phyloP scores from a whole-genome alignment of 1,140 invertebrate species.

The Atta cephalotes region DNA sequence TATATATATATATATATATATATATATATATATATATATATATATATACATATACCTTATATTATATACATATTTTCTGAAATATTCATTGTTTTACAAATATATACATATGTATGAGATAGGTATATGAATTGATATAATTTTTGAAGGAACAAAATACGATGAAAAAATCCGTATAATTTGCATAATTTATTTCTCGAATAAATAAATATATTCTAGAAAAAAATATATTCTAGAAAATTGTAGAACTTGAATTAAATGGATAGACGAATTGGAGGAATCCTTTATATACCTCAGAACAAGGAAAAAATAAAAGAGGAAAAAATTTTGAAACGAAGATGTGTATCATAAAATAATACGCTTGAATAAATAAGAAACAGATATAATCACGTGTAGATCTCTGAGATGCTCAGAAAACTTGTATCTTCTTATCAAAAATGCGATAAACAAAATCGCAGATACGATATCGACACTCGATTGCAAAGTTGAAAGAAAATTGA shows the following conservation, averaged over 20 bases:
- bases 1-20: no score
- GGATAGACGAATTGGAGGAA: neutral
- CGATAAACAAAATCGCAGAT: constrained; percentile 30
- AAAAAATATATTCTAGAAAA: neutral
- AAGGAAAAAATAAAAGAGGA: neutral
- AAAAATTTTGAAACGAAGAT: neutral
- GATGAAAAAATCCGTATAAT: neutral
- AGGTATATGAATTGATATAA: neutral
- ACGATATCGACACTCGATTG: neutral
- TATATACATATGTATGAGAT: neutral
- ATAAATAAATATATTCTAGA: neutral
- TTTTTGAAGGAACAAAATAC: neutral
- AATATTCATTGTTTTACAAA: neutral
- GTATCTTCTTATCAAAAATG: constrained; percentile 35
- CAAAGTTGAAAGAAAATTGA: no score
- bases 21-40: no score
- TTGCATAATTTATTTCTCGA: neutral
- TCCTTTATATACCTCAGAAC: neutral
- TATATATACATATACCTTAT: no score
- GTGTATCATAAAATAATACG: neutral
- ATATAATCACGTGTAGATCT: neutral
- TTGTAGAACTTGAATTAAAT: neutral
- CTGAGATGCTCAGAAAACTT: neutral
- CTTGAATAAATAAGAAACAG: neutral
- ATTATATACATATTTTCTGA: neutral